Percentiles rank a stretch among this genome's conserved stretches.
Conservation (phyloP, 2,113 vertebrate genomes). For the Pseudonaja textilis region DNA sequence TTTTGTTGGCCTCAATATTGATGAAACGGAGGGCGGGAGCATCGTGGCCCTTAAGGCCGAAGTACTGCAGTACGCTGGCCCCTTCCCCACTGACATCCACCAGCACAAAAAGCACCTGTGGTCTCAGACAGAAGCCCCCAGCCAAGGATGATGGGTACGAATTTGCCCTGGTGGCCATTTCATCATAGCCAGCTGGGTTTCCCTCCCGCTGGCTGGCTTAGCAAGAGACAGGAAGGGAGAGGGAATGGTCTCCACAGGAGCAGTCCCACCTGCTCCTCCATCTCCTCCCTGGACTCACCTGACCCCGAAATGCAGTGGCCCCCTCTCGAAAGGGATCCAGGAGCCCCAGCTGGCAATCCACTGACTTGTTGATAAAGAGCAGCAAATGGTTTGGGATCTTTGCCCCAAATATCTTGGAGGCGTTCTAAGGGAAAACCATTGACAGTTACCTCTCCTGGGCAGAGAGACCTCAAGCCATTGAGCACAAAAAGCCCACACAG, state of each 20-base stretch:
- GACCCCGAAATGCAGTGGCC: conserved; percentile 50
- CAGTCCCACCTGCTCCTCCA: neutral
- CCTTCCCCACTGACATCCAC: conserved; percentile 70
- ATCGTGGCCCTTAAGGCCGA: conserved; percentile 69
- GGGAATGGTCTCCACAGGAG: neutral
- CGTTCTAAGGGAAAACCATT: conserved; percentile 64
- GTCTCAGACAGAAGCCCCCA: neutral
- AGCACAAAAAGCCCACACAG: too few species aligned
- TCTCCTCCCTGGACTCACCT: neutral
- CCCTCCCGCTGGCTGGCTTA: neutral
- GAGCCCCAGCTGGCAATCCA: conserved; percentile 65
- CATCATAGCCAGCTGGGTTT: neutral
- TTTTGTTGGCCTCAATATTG: conserved; percentile 76
- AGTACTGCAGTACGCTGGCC: conserved; percentile 76
- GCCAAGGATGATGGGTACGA: neutral
- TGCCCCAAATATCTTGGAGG: conserved; percentile 78
- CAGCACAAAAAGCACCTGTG: conserved; percentile 81
- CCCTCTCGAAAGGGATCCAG: conserved; percentile 54
- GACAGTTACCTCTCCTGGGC: neutral
- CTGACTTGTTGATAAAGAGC: conserved; percentile 84
- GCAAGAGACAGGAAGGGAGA: neutral
- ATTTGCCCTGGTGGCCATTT: neutral
- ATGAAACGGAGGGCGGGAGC: conserved; percentile 78
- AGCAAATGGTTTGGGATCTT: conserved; percentile 81
- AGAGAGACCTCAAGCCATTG: neutral